Conservation (phyloP, 2,888 invertebrate species). For the Drosophila peninsularis region DNA sequence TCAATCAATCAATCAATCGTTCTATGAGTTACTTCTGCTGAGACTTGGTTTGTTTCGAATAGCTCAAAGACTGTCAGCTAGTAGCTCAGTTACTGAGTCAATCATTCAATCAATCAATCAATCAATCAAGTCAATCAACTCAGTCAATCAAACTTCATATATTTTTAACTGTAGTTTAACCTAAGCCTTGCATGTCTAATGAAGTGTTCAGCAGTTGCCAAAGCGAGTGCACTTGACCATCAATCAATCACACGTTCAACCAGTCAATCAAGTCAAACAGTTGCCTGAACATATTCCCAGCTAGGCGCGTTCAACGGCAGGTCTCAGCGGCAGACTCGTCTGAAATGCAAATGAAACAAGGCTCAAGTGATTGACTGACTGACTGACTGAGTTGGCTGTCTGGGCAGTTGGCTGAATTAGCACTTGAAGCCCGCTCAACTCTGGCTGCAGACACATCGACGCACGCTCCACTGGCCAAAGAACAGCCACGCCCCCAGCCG, state of each 20-base stretch:
- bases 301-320: no score
- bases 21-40: no score
- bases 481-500: slow-evolving; percentile 10
- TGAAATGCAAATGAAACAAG: slow-evolving; percentile 30
- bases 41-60: no score
- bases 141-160: no score
- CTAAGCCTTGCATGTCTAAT: not conserved
- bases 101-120: not conserved
- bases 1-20: not conserved
- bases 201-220: no score
- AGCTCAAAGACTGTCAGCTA: no score
- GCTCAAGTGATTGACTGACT: slow-evolving; percentile 6
- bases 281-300: not conserved
- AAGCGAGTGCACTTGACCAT: not conserved
- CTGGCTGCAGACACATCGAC: slow-evolving; percentile 58
- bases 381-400: slow-evolving; percentile 7
- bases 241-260: not conserved
- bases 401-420: slow-evolving; percentile 58
- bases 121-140: not conserved
- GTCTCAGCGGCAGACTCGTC: not conserved
- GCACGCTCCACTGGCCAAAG: slow-evolving; percentile 69
- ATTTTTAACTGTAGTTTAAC: not conserved
- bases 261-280: not conserved
- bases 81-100: no score
- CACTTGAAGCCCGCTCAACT: slow-evolving; percentile 49